Evolutionary conservation across 2,113 vertebrate genomes (phyloP), one percentile per base, ranked within the genome.

Genomic region (Elaphurus davidianus): DNA sequence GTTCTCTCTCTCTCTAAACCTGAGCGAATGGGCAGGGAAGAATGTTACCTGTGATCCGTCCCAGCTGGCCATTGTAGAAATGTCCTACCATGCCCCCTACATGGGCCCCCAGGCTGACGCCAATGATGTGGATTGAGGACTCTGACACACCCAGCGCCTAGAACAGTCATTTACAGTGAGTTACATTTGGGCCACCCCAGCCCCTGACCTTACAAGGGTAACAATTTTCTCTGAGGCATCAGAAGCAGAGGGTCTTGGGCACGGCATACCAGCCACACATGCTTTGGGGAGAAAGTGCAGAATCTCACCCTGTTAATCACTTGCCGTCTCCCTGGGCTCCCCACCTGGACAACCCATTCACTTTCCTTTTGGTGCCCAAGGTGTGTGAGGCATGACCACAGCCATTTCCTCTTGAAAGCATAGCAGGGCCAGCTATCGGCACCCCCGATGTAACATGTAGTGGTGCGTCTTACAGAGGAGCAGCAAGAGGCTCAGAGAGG

Each of bases 91-190:
- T 99, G 67, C 99, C 99, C 15, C 99, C 99, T 0, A 99, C 99
- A 0, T 99, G 99, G 0, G 99, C 99, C 62, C 99, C 99, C 0
- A 99, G 99, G 98, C 99, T 99, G 47, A 99, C 97, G 10, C 99
- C 99, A 64, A 99, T 99, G 93, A 99, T 99, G 98, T 99, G 99
- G 97, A 99, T 98, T 7, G 99, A 99, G 92, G 99, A 98, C n/a
- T 99, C 88, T 0, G 98, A 98, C 21, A 98, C 99, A 74, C 99
- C 99, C 40, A 99, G 97, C 45, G 92, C 98, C 99, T 99, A 98
- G 96, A 95, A 96, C 28, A 8, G 33, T 79, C 13, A 84, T 81
- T 30, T 16, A 40, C 12, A 67, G 54, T 64, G 82, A 96, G n/a
- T 47, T 82, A 19, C 17, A 62, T 4, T 2, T 55, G 43, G 45